Evolutionary conservation across 2,888 invertebrate genomes (phyloP), one percentile per base, ranked within the genome.

Genomic region (Acleris cristana): DNA sequence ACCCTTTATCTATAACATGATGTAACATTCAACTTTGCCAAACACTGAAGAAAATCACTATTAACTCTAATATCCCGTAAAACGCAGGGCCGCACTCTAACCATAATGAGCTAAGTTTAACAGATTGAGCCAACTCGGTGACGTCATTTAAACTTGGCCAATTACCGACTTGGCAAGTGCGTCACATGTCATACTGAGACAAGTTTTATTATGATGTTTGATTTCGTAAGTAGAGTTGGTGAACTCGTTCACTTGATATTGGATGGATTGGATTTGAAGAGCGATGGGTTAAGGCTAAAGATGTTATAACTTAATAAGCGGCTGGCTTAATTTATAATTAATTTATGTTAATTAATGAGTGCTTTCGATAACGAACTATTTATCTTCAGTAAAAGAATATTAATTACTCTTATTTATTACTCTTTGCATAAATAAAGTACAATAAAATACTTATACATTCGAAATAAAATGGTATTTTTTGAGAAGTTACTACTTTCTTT

Each of bases 81-180:
- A 66, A 57, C 52, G 51, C 60, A 65, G 69, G 59, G 21, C 65
- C 69, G 56, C 34, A 61, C 54, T 64, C 49, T 49, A 57, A 48
- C 51, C 65, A 53, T 60, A 69, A 64, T 65, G 69, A 69, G 65
- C 44, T 19, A 57, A 69, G 57, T 69, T 69, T 53, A 69, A 64
- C 64, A 61, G 69, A 66, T 69, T 64, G 69, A 60, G 63, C 65
- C 48, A 69, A 66, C 59, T 63, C 63, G 59, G 59, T 55, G 64
- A 57, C 55, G 67, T 78, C 74, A 71, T 78, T 79, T 74, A 78
- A 78, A 78, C 76, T 78, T 78, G 69, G 69, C 71, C 79, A 77
- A 76, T 79, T 79, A 76, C 71, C 63, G 67, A 70, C 69, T 67
- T 67, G 67, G 57, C 57, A 67, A 67, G 67, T 62, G 71, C 71